Conservation (phyloP, 1,140 invertebrate genomes). For the Drosophila leontia region DNA sequence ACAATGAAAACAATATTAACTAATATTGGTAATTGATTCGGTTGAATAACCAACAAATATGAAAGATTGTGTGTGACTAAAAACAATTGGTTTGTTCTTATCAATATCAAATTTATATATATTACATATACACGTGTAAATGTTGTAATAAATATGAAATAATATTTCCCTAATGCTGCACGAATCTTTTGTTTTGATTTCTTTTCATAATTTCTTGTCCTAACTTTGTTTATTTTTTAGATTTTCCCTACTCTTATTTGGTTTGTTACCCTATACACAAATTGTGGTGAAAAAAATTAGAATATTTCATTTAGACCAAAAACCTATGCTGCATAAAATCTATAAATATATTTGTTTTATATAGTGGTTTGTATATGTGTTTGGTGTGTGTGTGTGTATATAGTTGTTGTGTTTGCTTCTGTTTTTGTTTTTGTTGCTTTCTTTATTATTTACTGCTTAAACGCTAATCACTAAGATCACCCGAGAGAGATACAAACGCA, state of each 20-base stretch:
- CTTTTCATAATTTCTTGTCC: constrained; percentile 36
- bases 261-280: constrained; percentile 24
- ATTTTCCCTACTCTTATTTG: constrained; percentile 29
- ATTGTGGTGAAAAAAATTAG: constrained; percentile 28
- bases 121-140: constrained; percentile 19
- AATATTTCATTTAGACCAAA: constrained; percentile 42
- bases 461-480: constrained; percentile 84
- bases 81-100: constrained; percentile 19
- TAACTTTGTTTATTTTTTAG: constrained; percentile 20
- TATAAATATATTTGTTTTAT: constrained; percentile 51
- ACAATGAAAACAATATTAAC: constrained; percentile 21
- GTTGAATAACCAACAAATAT: constrained; percentile 14
- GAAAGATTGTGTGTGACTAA: constrained; percentile 22
- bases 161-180: constrained; percentile 31
- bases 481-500: constrained; percentile 85
- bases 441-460: constrained; percentile 66
- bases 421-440: constrained; percentile 33
- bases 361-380: constrained; percentile 47
- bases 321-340: constrained; percentile 55
- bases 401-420: constrained; percentile 48
- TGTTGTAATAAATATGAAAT: constrained; percentile 27
- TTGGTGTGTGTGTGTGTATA: constrained; percentile 24
- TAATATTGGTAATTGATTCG: constrained; percentile 22
- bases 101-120: constrained; percentile 9
- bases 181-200: constrained; percentile 23